Percentiles rank a stretch among this genome's conserved stretches.
phyloP scores from a whole-genome alignment of 2,113 vertebrate genomes.

The Chiloscyllium plagiosum region DNA sequence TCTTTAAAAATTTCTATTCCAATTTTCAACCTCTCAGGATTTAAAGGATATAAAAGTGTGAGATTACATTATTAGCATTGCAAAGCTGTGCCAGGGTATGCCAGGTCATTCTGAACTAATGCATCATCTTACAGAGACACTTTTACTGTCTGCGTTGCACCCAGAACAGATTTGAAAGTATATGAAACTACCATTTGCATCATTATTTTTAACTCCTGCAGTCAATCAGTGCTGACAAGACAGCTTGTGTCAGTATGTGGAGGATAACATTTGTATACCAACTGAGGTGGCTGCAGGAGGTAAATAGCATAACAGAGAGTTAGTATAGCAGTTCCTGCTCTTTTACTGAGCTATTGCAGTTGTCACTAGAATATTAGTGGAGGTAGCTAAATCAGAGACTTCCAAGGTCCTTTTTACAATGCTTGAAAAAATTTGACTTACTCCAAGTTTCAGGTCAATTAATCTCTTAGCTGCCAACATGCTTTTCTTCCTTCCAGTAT shows the following conservation, averaged over 20 bases:
- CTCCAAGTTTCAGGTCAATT: not conserved
- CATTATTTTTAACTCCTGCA: slow-evolving; percentile 11
- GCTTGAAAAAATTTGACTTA: not conserved
- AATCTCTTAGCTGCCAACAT: not conserved
- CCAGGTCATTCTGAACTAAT: slow-evolving; percentile 11
- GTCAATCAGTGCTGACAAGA: slow-evolving; percentile 14
- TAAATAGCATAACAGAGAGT: not conserved
- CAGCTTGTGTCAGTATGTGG: not conserved
- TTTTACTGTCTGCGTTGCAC: slow-evolving; percentile 1
- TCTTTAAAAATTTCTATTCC: not conserved
- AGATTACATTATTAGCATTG: slow-evolving; percentile 23
- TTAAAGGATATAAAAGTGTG: not conserved
- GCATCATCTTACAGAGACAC: slow-evolving; percentile 12
- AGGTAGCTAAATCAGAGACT: not conserved
- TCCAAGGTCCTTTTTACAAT: not conserved
- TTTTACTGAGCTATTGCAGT: not conserved
- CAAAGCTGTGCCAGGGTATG: slow-evolving; percentile 14
- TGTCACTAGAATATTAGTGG: not conserved
- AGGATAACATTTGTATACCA: not conserved
- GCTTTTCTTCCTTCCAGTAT: not conserved
- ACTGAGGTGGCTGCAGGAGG: not conserved
- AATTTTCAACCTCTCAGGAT: not conserved
- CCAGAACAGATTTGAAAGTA: slow-evolving; percentile 25
- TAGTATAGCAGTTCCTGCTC: not conserved
- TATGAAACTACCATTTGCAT: slow-evolving; percentile 28